phyloP scores from a whole-genome alignment of 1,140 invertebrate species.

The Trypoxylus dichotomus region DNA sequence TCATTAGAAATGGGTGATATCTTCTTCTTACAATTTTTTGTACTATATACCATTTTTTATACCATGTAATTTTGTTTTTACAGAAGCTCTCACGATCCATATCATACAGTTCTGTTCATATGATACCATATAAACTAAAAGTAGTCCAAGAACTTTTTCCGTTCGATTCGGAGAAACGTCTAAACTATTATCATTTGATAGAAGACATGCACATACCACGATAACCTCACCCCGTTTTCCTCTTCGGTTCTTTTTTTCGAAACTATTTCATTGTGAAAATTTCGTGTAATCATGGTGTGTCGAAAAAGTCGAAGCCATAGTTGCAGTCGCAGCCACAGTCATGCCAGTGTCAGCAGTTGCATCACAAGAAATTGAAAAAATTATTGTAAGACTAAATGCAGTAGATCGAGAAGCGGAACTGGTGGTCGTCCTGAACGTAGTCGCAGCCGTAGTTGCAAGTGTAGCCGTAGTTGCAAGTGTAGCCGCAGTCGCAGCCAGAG shows the following conservation, averaged over 20 bases:
- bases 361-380: neutral
- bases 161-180: too few relatives aligned
- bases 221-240: neutral
- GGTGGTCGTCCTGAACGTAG: too few relatives aligned
- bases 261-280: neutral
- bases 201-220: neutral
- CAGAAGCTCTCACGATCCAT: too few relatives aligned
- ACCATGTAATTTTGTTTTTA: too few relatives aligned
- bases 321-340: neutral
- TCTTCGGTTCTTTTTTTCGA: neutral
- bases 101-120: too few relatives aligned
- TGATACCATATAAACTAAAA: too few relatives aligned
- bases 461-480: neutral
- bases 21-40: too few relatives aligned
- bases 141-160: too few relatives aligned
- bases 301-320: neutral
- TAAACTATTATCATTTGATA: too few relatives aligned
- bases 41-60: too few relatives aligned
- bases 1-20: too few relatives aligned
- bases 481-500: slow-evolving; percentile 3
- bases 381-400: neutral
- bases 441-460: neutral
- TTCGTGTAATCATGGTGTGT: neutral
- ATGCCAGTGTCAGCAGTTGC: neutral
- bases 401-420: neutral